Evolutionary conservation across 1,140 invertebrate genomes (phyloP).

Genomic region (Aphelinus atriplicis): DNA sequence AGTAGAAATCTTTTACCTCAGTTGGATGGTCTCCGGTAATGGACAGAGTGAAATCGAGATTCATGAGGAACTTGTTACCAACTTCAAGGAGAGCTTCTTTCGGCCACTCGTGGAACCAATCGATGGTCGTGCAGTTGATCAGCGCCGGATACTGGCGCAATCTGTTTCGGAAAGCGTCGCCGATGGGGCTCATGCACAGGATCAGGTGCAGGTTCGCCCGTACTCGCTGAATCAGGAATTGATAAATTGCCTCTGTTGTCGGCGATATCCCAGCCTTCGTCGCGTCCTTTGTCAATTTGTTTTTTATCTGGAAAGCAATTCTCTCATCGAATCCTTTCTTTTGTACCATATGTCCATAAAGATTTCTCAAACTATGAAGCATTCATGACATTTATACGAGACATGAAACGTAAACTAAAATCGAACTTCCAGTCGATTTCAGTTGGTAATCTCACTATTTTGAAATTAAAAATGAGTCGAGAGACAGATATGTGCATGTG

Average conservation of each 20-base stretch:
- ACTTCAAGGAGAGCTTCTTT: constrained; percentile 86
- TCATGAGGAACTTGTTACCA: constrained; percentile 75
- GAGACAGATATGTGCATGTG: no score
- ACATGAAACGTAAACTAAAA: no score
- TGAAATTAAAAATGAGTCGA: no score
- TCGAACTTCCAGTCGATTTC: no score
- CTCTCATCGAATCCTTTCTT: background rate
- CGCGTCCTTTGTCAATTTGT: constrained; percentile 72
- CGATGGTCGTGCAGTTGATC: constrained; percentile 86
- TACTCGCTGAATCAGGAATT: constrained; percentile 81
- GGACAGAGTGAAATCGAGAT: constrained; percentile 73
- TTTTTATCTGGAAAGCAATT: constrained; percentile 72
- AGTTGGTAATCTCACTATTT: no score
- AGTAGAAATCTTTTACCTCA: constrained; percentile 6
- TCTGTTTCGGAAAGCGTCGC: constrained; percentile 79
- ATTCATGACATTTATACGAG: no score
- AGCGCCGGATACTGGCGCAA: constrained; percentile 86
- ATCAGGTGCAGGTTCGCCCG: constrained; percentile 82
- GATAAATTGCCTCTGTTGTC: constrained; percentile 75
- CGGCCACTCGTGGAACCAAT: constrained; percentile 91
- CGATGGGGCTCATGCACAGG: constrained; percentile 87
- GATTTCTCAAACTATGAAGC: background rate
- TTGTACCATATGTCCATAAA: background rate
- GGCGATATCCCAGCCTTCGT: constrained; percentile 73
- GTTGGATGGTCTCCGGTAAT: constrained; percentile 68